Evolutionary conservation across 2,113 vertebrate genomes (phyloP), one percentile per base, ranked within the genome.

Genomic region (Melospiza georgiana): DNA sequence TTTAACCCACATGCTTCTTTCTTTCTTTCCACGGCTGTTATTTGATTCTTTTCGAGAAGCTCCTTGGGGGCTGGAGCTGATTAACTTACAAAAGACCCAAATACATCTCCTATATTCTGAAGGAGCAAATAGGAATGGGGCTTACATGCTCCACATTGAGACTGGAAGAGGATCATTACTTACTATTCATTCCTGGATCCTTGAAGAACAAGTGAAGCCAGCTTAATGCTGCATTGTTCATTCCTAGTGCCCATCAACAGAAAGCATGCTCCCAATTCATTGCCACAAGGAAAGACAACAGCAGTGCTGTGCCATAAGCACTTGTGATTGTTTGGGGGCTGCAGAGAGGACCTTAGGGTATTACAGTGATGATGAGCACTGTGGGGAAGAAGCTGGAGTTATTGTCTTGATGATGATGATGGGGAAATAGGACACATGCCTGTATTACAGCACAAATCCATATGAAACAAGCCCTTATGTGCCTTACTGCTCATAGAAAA

Each of bases 191-290:
- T 87, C 84, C 87, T 91, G 81, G 78, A 87, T 93, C 94, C 89
- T 95, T 91, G 84, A 94, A 92, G 93, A 94, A 94, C 95, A 94
- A 95, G 84, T 73, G 93, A 94, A 92, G 84, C 87, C 89, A 95
- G 54, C 91, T 95, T 95, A 96, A 91, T 73, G 84, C 77, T 85
- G 74, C 62, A 89, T 93, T 95, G 93, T 95, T 96, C 87, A 82
- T 91, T 96, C 73, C 78, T 95, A 94, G 91, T 25, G 89, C 74
- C 89, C 84, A 87, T 95, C 95, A 95, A 87, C 31, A 69, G 94
- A 92, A 96, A 91, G 89, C 93, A 95, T 41, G 89, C 84, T 94
- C 81, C 90, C 89, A 89, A 82, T 89, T 89, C 84, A 91, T 16
- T 87, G 94, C 86, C 89, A 92, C 75, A 92, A 94, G 89, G 84